Conservation (phyloP, 2,888 invertebrate genomes). For the Ophioninae sp. region DNA sequence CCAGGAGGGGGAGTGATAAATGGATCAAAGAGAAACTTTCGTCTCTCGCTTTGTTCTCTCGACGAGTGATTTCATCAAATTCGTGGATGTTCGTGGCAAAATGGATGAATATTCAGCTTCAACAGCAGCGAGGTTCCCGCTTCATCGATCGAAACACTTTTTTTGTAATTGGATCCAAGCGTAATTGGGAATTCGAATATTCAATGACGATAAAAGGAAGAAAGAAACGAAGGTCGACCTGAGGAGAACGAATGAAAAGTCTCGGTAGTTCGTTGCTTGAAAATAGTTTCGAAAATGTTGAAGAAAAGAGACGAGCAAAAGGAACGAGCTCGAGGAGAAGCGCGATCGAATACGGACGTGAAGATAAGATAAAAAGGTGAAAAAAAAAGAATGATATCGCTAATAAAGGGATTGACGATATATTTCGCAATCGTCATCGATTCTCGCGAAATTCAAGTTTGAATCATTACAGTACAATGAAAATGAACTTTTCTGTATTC, state of each 20-base stretch:
- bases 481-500: not conserved
- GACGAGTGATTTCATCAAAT: not conserved
- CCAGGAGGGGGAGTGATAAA: not conserved
- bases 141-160: not conserved
- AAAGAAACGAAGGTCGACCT: too few relatives aligned
- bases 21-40: not conserved
- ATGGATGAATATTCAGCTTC: not conserved
- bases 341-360: too few relatives aligned
- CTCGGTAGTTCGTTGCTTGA: too few relatives aligned
- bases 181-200: not conserved
- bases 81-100: not conserved
- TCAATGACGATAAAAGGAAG: too few relatives aligned
- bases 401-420: not conserved
- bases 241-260: too few relatives aligned
- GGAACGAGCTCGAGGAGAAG: too few relatives aligned
- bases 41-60: not conserved
- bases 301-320: too few relatives aligned
- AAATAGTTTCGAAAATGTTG: too few relatives aligned
- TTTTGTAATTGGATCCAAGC: not conserved
- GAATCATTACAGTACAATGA: not conserved
- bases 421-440: not conserved
- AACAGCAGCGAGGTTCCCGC: not conserved
- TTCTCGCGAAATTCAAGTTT: not conserved
- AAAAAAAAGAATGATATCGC: not conserved
- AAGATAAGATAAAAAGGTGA: not conserved